Conservation (phyloP, 2,797 vertebrate genomes). For the Cyprinodon diabolis region DNA sequence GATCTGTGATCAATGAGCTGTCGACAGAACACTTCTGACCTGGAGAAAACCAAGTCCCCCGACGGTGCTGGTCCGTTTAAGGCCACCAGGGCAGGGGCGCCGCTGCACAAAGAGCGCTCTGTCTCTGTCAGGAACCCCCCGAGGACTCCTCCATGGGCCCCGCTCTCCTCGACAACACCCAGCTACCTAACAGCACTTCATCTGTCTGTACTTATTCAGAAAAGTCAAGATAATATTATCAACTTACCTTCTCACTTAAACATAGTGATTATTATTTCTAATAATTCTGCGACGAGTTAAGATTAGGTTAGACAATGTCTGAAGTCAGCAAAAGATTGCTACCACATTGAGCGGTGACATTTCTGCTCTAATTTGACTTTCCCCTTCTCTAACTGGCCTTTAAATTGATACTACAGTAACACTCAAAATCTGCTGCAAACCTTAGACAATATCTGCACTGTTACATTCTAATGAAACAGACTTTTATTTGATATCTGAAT, state of each 20-base stretch:
- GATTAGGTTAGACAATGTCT: conserved; percentile 16
- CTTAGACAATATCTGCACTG: conserved; percentile 58
- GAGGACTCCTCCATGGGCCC: conserved; percentile 65
- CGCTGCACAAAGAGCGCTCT: conserved; percentile 76
- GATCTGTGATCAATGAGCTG: conserved; percentile 86
- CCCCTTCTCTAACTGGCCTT: conserved; percentile 3
- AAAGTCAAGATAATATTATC: conserved; percentile 58
- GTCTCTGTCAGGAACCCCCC: conserved; percentile 74
- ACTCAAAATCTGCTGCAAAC: conserved; percentile 17
- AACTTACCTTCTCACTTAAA: conserved; percentile 39
- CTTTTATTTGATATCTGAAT: conserved; percentile 42
- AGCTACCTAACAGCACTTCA: conserved; percentile 69
- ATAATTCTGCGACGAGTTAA: conserved; percentile 18
- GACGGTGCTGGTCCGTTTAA: conserved; percentile 72
- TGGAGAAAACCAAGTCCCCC: conserved; percentile 78
- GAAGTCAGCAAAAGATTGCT: conserved; percentile 11
- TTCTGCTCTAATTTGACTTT: conserved; percentile 27
- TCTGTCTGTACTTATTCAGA: conserved; percentile 67
- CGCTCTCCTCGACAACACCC: conserved; percentile 73
- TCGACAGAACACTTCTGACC: conserved; percentile 87
- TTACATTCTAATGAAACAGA: conserved; percentile 50
- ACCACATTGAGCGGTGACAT: conserved; percentile 14
- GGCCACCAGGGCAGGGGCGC: conserved; percentile 78
- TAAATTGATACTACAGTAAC: conserved; percentile 6
- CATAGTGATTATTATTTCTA: conserved; percentile 45